A percentile compares a stretch with the other conserved stretches of the same genome.
phyloP scores from a whole-genome alignment of 2,797 vertebrate genomes.

The Propithecus perrieri region DNA sequence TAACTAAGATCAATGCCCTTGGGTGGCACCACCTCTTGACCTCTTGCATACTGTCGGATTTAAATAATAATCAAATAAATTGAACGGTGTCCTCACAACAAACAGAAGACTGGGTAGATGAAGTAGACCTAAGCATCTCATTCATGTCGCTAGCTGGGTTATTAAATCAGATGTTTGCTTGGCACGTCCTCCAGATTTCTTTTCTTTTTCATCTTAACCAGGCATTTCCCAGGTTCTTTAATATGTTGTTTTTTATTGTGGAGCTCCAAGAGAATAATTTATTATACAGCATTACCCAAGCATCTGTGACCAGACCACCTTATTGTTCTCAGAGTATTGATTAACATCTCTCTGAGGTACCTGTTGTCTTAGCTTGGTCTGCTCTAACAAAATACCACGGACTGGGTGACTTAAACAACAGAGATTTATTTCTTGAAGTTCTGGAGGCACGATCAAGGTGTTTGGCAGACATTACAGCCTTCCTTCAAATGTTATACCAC shows the following conservation, averaged over 20 bases:
- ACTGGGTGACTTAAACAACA: background rate
- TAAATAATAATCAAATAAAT: background rate
- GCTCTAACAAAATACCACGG: background rate
- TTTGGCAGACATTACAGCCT: too few relatives aligned
- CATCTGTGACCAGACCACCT: background rate
- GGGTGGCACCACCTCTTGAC: background rate
- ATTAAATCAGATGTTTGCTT: background rate
- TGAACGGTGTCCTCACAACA: background rate
- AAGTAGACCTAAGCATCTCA: background rate
- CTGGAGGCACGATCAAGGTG: background rate
- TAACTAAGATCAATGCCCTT: background rate
- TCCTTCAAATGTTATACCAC: too few relatives aligned
- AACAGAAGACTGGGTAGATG: background rate
- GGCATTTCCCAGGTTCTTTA: background rate
- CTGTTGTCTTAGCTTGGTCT: background rate
- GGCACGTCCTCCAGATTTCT: background rate
- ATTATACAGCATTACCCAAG: background rate
- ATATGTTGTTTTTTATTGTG: background rate
- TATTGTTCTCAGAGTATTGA: background rate
- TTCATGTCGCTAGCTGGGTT: background rate
- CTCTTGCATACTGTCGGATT: background rate
- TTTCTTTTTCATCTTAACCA: background rate
- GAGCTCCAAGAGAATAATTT: background rate
- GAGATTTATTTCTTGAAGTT: background rate
- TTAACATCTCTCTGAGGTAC: background rate